phyloP scores from a whole-genome alignment of 2,113 vertebrate species.

The Dicrurus megarhynchus region DNA sequence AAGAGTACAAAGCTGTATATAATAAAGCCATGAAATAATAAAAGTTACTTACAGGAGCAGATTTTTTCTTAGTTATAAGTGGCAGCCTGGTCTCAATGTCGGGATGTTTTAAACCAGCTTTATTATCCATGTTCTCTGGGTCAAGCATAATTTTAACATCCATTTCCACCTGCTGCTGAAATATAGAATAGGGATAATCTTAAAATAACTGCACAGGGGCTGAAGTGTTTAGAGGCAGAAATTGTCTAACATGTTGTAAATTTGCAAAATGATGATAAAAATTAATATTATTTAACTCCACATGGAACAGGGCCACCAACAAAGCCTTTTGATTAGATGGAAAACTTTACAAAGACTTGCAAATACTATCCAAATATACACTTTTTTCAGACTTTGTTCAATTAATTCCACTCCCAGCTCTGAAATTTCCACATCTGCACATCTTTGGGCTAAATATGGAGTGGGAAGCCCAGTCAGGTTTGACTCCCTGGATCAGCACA shows the following conservation, averaged over 20 bases:
- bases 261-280: not conserved
- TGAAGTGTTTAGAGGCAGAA: not conserved
- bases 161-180: constrained; percentile 76
- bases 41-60: constrained; percentile 74
- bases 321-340: not conserved
- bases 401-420: not conserved
- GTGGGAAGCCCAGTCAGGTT: not conserved
- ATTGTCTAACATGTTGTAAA: not conserved
- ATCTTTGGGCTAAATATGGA: not conserved
- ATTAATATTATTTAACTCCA: not conserved
- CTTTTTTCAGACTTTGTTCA: not conserved
- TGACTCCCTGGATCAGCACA: not conserved
- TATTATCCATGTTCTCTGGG: constrained; percentile 65
- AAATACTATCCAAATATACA: rapidly evolving
- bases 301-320: not conserved
- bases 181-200: not conserved
- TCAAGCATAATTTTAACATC: constrained; percentile 72
- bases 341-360: not conserved
- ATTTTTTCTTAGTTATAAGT: constrained; percentile 67
- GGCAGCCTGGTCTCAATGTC: constrained; percentile 76
- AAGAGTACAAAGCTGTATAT: not conserved
- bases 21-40: not conserved
- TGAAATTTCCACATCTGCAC: not conserved
- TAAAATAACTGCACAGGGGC: not conserved
- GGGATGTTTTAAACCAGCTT: constrained; percentile 60